Percentiles rank a stretch among this genome's conserved stretches.
These are phyloP conservation scores for Betta splendens DNA, from an alignment of 2,797 vertebrate genomes.

Conservation along the genomic window DNA sequence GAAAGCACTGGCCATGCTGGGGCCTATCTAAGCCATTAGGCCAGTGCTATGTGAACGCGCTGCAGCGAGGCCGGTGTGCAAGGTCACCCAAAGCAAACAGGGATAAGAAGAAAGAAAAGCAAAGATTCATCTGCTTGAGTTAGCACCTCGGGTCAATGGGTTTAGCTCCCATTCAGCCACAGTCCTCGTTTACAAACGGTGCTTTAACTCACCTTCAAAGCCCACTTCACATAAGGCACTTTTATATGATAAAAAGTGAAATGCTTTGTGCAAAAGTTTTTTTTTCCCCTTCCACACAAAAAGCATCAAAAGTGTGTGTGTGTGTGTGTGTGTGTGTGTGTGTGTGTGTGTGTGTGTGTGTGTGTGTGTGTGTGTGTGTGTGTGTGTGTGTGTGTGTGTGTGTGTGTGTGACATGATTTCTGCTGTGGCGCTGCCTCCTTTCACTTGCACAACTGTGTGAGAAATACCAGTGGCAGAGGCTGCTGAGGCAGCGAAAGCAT, in stretches of 20 bases:
- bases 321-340: slow-evolving; percentile 11
- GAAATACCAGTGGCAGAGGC: slow-evolving; percentile 96
- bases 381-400: slow-evolving; percentile 24
- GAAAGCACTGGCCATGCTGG: slow-evolving; percentile 38
- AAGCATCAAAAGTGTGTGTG: slow-evolving; percentile 37
- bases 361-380: slow-evolving; percentile 16
- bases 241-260: slow-evolving; percentile 54
- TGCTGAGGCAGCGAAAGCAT: slow-evolving; percentile 99
- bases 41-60: slow-evolving; percentile 75
- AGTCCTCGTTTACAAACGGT: slow-evolving; percentile 45
- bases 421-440: slow-evolving; percentile 90
- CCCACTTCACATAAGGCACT: slow-evolving; percentile 37
- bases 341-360: slow-evolving; percentile 45
- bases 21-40: slow-evolving; percentile 70
- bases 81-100: slow-evolving; percentile 94
- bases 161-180: slow-evolving; percentile 64
- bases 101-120: slow-evolving; percentile 85
- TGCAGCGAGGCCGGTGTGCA: slow-evolving; percentile 67
- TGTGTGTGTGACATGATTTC: slow-evolving; percentile 83
- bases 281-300: slow-evolving; percentile 55
- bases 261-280: slow-evolving; percentile 62
- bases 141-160: slow-evolving; percentile 77
- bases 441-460: slow-evolving; percentile 97
- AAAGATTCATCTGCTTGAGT: slow-evolving; percentile 80
- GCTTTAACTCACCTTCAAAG: slow-evolving; percentile 47